Evolutionary conservation across 2,113 vertebrate species (phyloP), one percentile per base, ranked within the genome.

Genomic region (Melanerpes aurifrons): DNA sequence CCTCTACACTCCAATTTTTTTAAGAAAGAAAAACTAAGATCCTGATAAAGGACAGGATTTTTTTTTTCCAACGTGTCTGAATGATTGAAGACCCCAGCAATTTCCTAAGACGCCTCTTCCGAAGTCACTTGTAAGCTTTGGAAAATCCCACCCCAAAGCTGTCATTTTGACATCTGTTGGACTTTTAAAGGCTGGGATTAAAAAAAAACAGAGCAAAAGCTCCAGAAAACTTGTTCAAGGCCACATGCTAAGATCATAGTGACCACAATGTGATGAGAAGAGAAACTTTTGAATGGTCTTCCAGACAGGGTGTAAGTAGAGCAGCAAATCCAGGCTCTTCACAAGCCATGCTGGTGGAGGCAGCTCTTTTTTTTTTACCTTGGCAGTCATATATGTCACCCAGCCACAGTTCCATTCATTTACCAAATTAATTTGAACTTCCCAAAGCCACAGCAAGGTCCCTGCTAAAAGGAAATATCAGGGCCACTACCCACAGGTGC

Each of bases 1-100:
- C 93, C 70, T 88, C 95, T 82, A 62, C 50, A 32, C 35, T 96
- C 76, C 58, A 83, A 71, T 90, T 86, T 88, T 91, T 91, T 86
- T 54, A 81, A 88, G 62, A 19, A 93, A 83, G 48, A 82, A 69
- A 87, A 92, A 68, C 48, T 77, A n/a, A 78, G 16, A 32, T 76
- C 67, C 64, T 0, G 0, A 37, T 89, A 66, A 94, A 91, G 29
- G 32, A n/a, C 37, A 25, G 10, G 0, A 20, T 37, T 10, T 71
- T 82, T 87, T 84, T 92, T 90, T 74, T 71, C 15, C 16, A 25
- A 71, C 72, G 40, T 67, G 62, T 63, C 71, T 7, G 0, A 50
- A 26, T 83, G 87, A 90, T 88, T 69, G 64, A 95, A 72, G 66
- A 86, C 15, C 12, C 16, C 67, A 22, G 50, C 29, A 69, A 75